Evolutionary conservation across 2,113 vertebrate species (phyloP).

Genomic region (Nestor notabilis): DNA sequence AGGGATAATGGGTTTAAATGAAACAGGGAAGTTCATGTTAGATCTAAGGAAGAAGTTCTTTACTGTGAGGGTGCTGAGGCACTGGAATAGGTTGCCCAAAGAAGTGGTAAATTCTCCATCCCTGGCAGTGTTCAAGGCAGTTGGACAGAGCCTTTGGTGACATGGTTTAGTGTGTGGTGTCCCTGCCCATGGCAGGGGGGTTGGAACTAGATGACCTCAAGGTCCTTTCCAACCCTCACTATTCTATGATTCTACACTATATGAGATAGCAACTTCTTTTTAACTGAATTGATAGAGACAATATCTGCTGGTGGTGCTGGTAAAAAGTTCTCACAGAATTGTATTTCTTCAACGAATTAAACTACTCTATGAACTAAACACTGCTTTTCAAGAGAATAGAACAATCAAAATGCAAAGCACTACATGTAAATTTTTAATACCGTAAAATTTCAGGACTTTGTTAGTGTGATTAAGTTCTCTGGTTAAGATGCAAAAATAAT

Average conservation of each 20-base stretch:
- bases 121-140: not conserved
- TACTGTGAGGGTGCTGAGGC: no score
- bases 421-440: not conserved
- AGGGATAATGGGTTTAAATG: no score
- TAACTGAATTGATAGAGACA: not conserved
- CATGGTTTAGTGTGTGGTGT: not conserved
- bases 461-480: not conserved
- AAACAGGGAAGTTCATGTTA: no score
- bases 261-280: conserved; percentile 5
- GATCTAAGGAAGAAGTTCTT: no score
- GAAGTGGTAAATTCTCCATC: not conserved
- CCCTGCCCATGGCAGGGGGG: not conserved
- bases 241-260: not conserved
- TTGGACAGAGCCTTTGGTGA: not conserved
- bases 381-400: not conserved
- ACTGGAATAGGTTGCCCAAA: not conserved
- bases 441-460: not conserved
- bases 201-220: not conserved
- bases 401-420: not conserved
- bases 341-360: not conserved
- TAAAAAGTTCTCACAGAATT: not conserved
- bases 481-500: conserved; percentile 13
- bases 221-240: not conserved
- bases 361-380: not conserved
- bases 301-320: not conserved